Conservation (phyloP, 2,797 vertebrate genomes). For the Notolabrus celidotus region DNA sequence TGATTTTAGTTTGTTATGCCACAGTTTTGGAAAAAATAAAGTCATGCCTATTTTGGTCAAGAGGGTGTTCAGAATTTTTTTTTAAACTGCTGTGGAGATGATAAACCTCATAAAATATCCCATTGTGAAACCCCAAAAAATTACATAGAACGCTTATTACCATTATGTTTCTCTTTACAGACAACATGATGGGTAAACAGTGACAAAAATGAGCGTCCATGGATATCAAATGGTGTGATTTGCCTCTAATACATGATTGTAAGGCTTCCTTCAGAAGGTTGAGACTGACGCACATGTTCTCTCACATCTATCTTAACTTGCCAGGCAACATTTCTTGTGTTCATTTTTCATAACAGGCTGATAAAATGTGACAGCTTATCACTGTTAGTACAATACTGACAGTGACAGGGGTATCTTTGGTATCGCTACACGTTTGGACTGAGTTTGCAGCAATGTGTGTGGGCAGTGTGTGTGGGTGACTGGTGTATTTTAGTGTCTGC, state of each 20-base stretch:
- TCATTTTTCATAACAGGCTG: background rate
- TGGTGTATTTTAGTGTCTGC: background rate
- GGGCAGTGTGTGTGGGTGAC: background rate
- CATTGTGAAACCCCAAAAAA: no score
- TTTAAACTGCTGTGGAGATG: background rate
- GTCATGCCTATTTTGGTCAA: constrained; percentile 71
- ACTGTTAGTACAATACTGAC: background rate
- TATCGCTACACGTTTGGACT: background rate
- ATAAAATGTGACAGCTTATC: background rate
- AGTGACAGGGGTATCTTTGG: background rate
- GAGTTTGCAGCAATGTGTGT: background rate
- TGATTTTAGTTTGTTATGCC: constrained; percentile 71
- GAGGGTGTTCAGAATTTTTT: background rate
- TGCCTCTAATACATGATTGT: no score
- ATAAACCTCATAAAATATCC: background rate
- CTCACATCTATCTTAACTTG: constrained; percentile 13
- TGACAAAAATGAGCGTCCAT: no score
- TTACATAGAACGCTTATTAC: background rate
- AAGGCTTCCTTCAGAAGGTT: background rate
- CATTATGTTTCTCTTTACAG: no score
- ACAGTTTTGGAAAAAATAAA: constrained; percentile 68
- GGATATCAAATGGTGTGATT: no score
- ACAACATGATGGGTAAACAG: no score
- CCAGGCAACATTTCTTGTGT: background rate
- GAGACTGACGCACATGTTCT: no score